Evolutionary conservation across 37 sponge, comb jelly and placozoan genomes (phyloP).

Genomic region (Aphrocallistes beatrix): DNA sequence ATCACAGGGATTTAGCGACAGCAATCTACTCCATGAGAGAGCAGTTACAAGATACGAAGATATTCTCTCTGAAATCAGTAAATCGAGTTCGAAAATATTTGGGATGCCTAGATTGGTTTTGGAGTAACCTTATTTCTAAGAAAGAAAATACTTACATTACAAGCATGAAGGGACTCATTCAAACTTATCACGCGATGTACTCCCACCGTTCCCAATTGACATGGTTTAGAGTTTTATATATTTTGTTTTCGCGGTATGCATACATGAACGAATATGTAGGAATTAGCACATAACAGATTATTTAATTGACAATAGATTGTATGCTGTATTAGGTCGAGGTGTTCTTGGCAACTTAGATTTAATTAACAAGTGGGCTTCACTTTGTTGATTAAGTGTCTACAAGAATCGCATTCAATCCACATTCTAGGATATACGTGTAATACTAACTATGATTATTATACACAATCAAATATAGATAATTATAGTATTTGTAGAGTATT

Average conservation of each 20-base stretch:
- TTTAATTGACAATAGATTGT: no score
- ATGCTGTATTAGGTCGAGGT: no score
- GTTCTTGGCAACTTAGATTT: no score
- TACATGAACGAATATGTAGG: constrained; percentile 59
- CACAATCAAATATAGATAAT: no score
- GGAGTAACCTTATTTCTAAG: neutral
- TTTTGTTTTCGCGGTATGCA: constrained; percentile 69
- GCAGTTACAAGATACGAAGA: neutral
- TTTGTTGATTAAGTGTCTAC: no score
- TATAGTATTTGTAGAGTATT: no score
- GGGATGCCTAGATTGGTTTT: constrained; percentile 15
- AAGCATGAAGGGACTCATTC: neutral
- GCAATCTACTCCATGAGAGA: constrained; percentile 21
- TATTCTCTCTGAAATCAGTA: neutral
- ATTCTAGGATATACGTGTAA: no score
- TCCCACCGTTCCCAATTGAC: constrained; percentile 49
- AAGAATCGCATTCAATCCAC: no score
- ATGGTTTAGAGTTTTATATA: constrained; percentile 77
- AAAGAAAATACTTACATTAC: neutral
- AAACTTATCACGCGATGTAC: constrained; percentile 35
- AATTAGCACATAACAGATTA: no score
- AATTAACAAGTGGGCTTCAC: no score
- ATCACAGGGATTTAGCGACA: constrained; percentile 52
- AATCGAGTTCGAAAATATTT: constrained; percentile 20
- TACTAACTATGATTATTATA: no score